These are phyloP conservation scores for Xiphophorus birchmanni DNA, from an alignment of 2,797 vertebrate genomes.

Conservation along the genomic window DNA sequence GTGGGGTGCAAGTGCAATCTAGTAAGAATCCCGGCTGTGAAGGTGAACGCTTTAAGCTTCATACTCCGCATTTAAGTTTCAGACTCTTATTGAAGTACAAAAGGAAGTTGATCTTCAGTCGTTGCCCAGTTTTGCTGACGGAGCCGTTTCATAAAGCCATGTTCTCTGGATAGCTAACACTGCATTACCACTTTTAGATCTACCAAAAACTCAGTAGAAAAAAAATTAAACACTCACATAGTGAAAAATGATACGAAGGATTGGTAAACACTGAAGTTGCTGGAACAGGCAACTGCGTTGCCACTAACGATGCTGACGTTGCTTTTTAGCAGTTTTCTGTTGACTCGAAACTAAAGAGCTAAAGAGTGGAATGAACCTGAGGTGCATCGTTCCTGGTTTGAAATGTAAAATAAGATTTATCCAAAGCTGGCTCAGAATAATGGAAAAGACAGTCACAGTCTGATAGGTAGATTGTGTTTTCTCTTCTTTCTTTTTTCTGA, in stretches of 20 bases:
- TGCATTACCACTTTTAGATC: background rate
- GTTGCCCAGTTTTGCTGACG: background rate
- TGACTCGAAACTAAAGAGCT: background rate
- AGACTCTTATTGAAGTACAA: background rate
- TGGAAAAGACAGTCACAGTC: constrained; percentile 37
- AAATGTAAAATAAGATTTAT: background rate
- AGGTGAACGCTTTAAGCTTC: background rate
- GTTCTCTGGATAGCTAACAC: background rate
- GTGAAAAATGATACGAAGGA: background rate
- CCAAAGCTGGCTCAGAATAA: constrained; percentile 3
- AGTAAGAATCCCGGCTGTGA: background rate
- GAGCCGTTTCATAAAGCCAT: background rate
- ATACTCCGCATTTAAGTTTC: background rate
- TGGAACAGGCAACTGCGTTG: background rate
- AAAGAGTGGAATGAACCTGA: background rate
- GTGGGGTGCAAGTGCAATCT: background rate
- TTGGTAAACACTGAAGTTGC: background rate
- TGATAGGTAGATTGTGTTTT: constrained; percentile 49
- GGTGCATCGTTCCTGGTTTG: background rate
- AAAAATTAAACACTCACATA: background rate
- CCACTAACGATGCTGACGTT: background rate
- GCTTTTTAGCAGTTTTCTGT: background rate
- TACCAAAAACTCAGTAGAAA: background rate
- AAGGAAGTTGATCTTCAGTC: background rate
- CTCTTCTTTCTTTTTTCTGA: constrained; percentile 15